Evolutionary conservation across 2,888 invertebrate species (phyloP), one percentile per base, ranked within the genome.

Genomic region (Smittia sp.): DNA sequence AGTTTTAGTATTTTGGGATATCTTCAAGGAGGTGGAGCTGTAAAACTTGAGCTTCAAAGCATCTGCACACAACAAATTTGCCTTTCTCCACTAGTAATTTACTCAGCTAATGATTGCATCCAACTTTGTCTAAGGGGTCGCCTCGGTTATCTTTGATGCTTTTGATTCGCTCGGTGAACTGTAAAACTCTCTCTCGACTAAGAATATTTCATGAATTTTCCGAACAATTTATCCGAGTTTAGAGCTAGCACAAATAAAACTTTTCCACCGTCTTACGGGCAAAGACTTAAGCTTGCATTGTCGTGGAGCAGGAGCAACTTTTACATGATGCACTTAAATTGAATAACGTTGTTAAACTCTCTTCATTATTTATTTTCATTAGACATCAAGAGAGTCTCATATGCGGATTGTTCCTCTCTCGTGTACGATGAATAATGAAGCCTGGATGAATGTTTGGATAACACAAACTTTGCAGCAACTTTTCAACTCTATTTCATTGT

Each of bases 151-250:
- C 46, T 46, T 46, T 46, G 46, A 46, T 46, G 46, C 15, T 46
- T 46, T 13, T 46, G 46, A 46, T 46, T 46, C n/a, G 46, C 15
- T 46, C 46, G 46, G 18, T 46, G 52, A 46, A 46, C 2, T 15
- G 15, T 3, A 46, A 46, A 46, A 46, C 52, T 46, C n/a, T 46
- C 52, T 46, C 11, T 46, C 11, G 18, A 46, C 52, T 46, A 46
- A 46, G 15, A 46, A 46, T 18, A 18, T 13, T 46, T 15, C 18
- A 18, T 46, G 52, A 68, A 68, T 68, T 68, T 68, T 68, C 68
- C 39, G 46, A 68, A 46, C 68, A 68, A 68, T 68, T 68, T 68
- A 68, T 68, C 52, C 4, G 18, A 13, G 11, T 39, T 39, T 39
- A 39, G 11, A 39, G 7, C 7, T 9, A 39, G 11, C 11, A 39